Evolutionary conservation across 2,797 vertebrate species (phyloP), one percentile per base, ranked within the genome.

Genomic region (Rhinogobio ventralis): DNA sequence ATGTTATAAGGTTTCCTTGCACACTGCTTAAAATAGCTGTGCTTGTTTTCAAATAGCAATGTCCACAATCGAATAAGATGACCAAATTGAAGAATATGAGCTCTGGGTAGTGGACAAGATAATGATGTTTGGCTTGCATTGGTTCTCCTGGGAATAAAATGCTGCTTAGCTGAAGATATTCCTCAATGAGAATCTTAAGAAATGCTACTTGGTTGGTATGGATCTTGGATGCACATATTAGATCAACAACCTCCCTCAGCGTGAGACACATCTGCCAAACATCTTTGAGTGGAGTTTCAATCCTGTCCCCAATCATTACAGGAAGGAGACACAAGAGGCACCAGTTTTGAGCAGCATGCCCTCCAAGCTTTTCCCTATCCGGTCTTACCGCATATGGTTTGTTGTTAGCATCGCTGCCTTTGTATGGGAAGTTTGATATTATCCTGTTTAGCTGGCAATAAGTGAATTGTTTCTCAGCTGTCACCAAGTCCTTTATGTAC

Each of bases 361-460:
- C n/a, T 60, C 57, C 10, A 62, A 14, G n/a, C n/a, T 62, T 62
- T 62, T 28, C 60, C n/a, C 25, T 9, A 15, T 62, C n/a, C 5
- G 5, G 60, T 9, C 5, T 2, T 62, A 6, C 25, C 25, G 14
- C 57, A 62, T 20, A 14, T 62, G 57, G 25, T 62, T 62, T 62
- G 57, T 25, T 62, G 11, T 62, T 62, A 28, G 25, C 57, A 28
- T 62, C 57, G 13, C 23, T 57, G 55, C 10, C 57, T 60, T 60
- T 60, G n/a, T 25, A 60, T 60, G n/a, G n/a, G 25, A 62, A 28
- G 11, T 62, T 62, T 64, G 5, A 64, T 64, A 64, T 64, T 13
- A 28, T 64, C 60, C 60, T 64, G 25, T 64, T 60, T 64, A 64
- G n/a, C 60, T 71, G 36, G 68, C 20, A 64, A 64, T 28, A 67